Evolutionary conservation across 2,113 vertebrate species (phyloP).

Genomic region (Eulemur rufifrons): DNA sequence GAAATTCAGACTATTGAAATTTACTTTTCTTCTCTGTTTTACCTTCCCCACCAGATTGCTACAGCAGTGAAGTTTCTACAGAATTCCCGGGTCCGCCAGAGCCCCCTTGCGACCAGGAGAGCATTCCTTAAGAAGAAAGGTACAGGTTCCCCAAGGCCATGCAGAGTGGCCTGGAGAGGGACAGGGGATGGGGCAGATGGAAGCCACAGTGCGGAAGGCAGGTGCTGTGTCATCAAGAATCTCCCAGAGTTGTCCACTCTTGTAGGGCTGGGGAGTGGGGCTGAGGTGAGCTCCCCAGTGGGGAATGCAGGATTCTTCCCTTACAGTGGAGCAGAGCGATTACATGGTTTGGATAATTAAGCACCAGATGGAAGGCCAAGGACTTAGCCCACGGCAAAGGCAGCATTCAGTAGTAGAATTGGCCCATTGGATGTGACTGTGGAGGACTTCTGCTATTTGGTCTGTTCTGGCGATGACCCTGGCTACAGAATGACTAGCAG

Average conservation of each 20-base stretch:
- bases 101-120: slow-evolving; percentile 92
- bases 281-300: not conserved
- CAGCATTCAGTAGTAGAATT: not conserved
- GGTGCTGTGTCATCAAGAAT: not conserved
- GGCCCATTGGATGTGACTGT: not conserved
- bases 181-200: not conserved
- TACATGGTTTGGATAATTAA: not conserved
- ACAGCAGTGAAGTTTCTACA: slow-evolving; percentile 98
- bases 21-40: slow-evolving; percentile 71
- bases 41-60: slow-evolving; percentile 86
- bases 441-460: slow-evolving; percentile 25
- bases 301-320: slow-evolving; percentile 14
- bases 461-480: slow-evolving; percentile 33
- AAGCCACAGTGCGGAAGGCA: not conserved
- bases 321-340: slow-evolving; percentile 32
- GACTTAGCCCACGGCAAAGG: not conserved
- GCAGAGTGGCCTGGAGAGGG: not conserved
- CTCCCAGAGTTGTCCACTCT: not conserved
- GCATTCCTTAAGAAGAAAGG: slow-evolving; percentile 98
- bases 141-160: slow-evolving; percentile 74
- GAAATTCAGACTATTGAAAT: slow-evolving; percentile 2
- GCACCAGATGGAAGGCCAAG: not conserved
- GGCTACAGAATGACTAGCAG: slow-evolving; percentile 49
- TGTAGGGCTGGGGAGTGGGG: not conserved
- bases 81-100: slow-evolving; percentile 95